Evolutionary conservation across 2,888 invertebrate species (phyloP).

Genomic region (Drosophila melanocephala): DNA sequence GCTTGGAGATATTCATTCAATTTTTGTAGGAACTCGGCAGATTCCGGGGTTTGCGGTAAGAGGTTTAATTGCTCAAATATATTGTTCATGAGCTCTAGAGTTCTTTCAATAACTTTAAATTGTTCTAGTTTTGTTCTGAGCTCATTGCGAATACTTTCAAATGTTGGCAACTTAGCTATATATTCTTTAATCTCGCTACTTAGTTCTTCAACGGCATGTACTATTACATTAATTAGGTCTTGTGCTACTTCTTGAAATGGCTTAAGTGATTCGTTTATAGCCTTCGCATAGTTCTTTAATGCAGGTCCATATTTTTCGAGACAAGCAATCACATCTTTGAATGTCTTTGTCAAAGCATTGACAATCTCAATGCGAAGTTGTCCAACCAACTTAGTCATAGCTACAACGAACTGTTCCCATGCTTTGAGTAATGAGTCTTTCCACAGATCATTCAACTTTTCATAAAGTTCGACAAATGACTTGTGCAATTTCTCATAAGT

Average conservation of each 20-base stretch:
- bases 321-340: constrained; percentile 61
- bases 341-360: constrained; percentile 52
- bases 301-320: constrained; percentile 81
- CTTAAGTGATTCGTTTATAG: constrained; percentile 84
- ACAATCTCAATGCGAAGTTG: constrained; percentile 72
- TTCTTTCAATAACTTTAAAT: constrained; percentile 87
- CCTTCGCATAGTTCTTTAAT: constrained; percentile 83
- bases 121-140: constrained; percentile 77
- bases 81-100: constrained; percentile 87
- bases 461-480: constrained; percentile 81
- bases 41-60: constrained; percentile 88
- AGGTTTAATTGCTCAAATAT: constrained; percentile 87
- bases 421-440: constrained; percentile 84
- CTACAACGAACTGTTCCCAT: constrained; percentile 80
- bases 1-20: constrained; percentile 88
- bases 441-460: constrained; percentile 84
- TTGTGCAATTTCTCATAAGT: constrained; percentile 86
- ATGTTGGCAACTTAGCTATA: constrained; percentile 86
- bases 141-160: constrained; percentile 69
- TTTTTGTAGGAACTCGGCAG: constrained; percentile 87
- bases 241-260: constrained; percentile 82
- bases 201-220: constrained; percentile 70
- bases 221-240: constrained; percentile 85
- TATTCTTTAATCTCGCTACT: constrained; percentile 85
- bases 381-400: constrained; percentile 62